A percentile compares a stretch with the other conserved stretches of the same genome.
phyloP scores from a whole-genome alignment of 2,113 vertebrate species.

The Pipa parva region DNA sequence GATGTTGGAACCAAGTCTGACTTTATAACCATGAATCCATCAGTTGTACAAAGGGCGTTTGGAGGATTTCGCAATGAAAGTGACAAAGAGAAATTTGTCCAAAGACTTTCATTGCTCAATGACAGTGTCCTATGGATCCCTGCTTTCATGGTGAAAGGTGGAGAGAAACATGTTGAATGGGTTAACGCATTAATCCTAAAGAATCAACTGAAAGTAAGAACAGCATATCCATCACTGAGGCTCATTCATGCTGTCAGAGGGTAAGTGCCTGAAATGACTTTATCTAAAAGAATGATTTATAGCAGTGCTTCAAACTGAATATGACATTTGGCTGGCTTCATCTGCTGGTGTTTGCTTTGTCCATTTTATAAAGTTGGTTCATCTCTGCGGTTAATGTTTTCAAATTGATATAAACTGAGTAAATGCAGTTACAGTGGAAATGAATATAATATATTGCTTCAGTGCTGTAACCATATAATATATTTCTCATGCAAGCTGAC shows the following conservation, averaged over 20 bases:
- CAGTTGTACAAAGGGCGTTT: conserved; percentile 83
- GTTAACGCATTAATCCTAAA: conserved; percentile 83
- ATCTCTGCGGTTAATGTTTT: conserved; percentile 22
- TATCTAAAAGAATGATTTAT: conserved; percentile 30
- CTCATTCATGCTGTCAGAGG: conserved; percentile 86
- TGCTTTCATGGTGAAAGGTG: conserved; percentile 87
- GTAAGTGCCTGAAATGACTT: conserved; percentile 71
- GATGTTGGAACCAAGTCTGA: conserved; percentile 85
- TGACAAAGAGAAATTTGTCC: conserved; percentile 77
- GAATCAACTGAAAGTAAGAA: conserved; percentile 74
- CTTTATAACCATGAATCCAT: conserved; percentile 91
- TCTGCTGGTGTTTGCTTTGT: conserved; percentile 35
- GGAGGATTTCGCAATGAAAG: conserved; percentile 78
- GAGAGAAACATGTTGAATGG: conserved; percentile 81
- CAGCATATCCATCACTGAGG: conserved; percentile 80
- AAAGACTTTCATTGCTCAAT: conserved; percentile 77
- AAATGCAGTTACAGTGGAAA: conserved; percentile 21
- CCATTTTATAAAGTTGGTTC: conserved; percentile 40
- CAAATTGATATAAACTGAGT: conserved; percentile 40
- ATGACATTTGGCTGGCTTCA: conserved; percentile 39
- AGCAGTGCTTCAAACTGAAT: conserved; percentile 23
- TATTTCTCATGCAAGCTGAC: not conserved
- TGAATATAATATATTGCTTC: conserved; percentile 16
- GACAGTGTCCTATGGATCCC: conserved; percentile 88
- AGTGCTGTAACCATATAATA: conserved; percentile 19